phyloP scores from a whole-genome alignment of 2,888 invertebrate genomes.

The Sabatieria punctata region DNA sequence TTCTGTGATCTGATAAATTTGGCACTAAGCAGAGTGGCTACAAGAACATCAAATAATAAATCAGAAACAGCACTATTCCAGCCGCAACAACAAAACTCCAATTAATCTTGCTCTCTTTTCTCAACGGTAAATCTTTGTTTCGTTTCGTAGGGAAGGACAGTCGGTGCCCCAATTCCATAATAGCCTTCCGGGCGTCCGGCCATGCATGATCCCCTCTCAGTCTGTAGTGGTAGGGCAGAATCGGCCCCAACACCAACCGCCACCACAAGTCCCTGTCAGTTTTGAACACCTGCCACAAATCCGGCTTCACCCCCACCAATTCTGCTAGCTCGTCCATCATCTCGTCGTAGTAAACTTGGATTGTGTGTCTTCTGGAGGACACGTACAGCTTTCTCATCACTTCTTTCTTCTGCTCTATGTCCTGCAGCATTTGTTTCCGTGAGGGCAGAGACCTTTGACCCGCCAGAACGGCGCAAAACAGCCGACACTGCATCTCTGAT shows the following conservation, averaged over 20 bases:
- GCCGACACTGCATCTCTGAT: slow-evolving; percentile 29
- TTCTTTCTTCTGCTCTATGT: slow-evolving; percentile 24
- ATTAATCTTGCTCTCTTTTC: no score
- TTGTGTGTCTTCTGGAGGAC: slow-evolving; percentile 31
- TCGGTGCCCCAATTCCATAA: slow-evolving; percentile 21
- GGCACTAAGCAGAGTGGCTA: no score
- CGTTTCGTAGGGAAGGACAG: slow-evolving; percentile 13
- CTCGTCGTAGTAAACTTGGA: slow-evolving; percentile 36
- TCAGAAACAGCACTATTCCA: no score
- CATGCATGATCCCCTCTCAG: slow-evolving; percentile 30
- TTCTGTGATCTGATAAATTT: no score
- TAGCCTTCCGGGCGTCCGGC: slow-evolving; percentile 31
- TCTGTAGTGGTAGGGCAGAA: slow-evolving; percentile 32
- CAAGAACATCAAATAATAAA: no score
- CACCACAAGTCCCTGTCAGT: slow-evolving; percentile 20
- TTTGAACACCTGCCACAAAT: slow-evolving; percentile 23
- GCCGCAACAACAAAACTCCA: no score
- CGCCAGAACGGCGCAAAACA: slow-evolving; percentile 23
- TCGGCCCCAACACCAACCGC: slow-evolving; percentile 26
- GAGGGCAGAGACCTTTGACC: slow-evolving; percentile 28
- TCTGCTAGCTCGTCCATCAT: slow-evolving; percentile 37
- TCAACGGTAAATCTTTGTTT: no score
- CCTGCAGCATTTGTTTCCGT: slow-evolving; percentile 27
- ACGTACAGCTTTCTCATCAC: slow-evolving; percentile 22
- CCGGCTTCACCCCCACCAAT: slow-evolving; percentile 33